Conservation (phyloP, 2,888 invertebrate genomes). For the Stenodema calcarata region DNA sequence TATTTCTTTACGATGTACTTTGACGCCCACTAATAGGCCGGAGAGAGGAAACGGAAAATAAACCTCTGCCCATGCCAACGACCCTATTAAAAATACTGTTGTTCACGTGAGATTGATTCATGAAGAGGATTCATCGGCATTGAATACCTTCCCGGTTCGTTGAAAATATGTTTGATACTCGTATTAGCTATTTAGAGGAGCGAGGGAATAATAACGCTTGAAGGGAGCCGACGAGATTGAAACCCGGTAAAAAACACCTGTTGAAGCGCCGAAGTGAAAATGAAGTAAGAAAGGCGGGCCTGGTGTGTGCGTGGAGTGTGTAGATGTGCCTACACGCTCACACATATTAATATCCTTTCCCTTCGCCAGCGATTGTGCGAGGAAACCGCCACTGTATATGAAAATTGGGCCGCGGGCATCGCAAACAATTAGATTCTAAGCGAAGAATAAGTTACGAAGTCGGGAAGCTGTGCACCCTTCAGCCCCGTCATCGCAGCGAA, state of each 20-base stretch:
- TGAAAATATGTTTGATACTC: background rate
- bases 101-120: no score
- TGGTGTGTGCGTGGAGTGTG: background rate
- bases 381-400: background rate
- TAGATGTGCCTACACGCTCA: background rate
- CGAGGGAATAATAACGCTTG: background rate
- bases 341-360: background rate
- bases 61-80: no score
- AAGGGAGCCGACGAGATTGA: background rate
- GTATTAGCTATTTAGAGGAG: background rate
- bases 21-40: no score
- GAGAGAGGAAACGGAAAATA: no score
- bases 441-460: background rate
- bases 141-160: no score
- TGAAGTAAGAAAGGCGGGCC: background rate
- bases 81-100: no score
- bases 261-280: background rate
- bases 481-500: background rate
- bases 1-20: no score
- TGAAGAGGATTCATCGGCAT: no score
- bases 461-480: background rate
- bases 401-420: background rate
- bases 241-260: background rate
- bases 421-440: background rate
- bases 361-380: background rate